Conservation (phyloP, 2,797 vertebrate species). For the Luscinia megarhynchos region DNA sequence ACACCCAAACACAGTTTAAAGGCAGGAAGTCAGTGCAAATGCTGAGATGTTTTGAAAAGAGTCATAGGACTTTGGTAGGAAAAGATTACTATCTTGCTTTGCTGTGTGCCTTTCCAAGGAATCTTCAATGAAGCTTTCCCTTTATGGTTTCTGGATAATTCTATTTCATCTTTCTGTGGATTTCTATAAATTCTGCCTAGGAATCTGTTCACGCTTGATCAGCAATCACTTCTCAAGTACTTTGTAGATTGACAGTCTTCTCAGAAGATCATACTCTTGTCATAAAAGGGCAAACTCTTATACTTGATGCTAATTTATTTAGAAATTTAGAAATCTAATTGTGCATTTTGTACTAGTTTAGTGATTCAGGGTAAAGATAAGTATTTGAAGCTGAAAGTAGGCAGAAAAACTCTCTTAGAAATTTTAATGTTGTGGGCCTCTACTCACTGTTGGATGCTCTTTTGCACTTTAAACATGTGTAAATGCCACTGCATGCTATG, state of each 20-base stretch:
- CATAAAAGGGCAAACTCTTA: not conserved
- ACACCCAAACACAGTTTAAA: not conserved
- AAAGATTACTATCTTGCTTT: not conserved
- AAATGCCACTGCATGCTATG: slow-evolving; percentile 17
- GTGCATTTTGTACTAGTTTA: not conserved
- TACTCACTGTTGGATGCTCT: not conserved
- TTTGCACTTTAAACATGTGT: slow-evolving; percentile 26
- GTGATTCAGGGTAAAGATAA: not conserved
- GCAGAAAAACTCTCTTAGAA: not conserved
- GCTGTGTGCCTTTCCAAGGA: not conserved
- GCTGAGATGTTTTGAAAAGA: not conserved
- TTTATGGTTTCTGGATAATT: not conserved
- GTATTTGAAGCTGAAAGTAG: not conserved
- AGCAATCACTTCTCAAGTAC: not conserved
- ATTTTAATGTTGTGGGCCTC: not conserved
- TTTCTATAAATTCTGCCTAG: not conserved
- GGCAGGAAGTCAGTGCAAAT: not conserved
- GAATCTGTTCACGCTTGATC: not conserved
- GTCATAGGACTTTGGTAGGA: not conserved
- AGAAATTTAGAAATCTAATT: not conserved
- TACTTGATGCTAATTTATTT: not conserved
- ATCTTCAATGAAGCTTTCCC: not conserved
- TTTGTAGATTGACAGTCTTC: not conserved
- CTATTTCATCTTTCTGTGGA: not conserved
- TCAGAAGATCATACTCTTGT: not conserved